Percentiles rank a stretch among this genome's conserved stretches.
Conservation (phyloP, 2,113 vertebrate species). For the Stegostoma tigrinum region DNA sequence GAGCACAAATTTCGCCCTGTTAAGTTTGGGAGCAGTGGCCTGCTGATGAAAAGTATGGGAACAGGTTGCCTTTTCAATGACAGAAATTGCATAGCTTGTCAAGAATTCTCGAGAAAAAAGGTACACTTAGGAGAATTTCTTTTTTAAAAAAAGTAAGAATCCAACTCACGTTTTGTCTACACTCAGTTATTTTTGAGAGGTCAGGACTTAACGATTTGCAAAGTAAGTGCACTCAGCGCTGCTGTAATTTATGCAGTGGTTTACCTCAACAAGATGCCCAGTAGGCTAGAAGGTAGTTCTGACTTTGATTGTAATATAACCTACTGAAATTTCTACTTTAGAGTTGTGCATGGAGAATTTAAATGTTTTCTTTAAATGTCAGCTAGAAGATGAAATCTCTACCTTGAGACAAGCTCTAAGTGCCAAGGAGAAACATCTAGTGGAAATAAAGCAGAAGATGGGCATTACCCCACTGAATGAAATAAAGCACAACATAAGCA, state of each 20-base stretch:
- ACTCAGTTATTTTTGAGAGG: not conserved
- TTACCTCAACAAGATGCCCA: not conserved
- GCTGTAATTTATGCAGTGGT: not conserved
- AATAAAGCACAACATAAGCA: conserved; percentile 81
- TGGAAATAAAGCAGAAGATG: conserved; percentile 85
- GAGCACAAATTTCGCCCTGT: not conserved
- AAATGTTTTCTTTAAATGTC: conserved; percentile 25
- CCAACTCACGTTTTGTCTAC: not conserved
- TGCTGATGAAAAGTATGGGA: not conserved
- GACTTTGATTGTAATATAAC: not conserved
- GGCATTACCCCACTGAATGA: conserved; percentile 80
- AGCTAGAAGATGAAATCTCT: conserved; percentile 92
- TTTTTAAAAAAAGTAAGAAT: not conserved
- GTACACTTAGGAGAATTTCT: not conserved
- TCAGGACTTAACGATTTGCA: not conserved
- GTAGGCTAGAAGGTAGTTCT: not conserved
- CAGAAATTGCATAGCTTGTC: not conserved
- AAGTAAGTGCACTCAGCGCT: not conserved
- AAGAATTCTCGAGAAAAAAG: not conserved
- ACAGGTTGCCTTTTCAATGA: not conserved
- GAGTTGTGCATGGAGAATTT: not conserved
- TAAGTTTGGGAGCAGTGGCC: not conserved
- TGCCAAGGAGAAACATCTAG: conserved; percentile 85
- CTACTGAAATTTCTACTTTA: not conserved
- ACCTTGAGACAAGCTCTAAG: conserved; percentile 83